A percentile compares a stretch with the other conserved stretches of the same genome.
Evolutionary conservation across 2,113 vertebrate genomes (phyloP).

Genomic region (Muntiacus muntjak): DNA sequence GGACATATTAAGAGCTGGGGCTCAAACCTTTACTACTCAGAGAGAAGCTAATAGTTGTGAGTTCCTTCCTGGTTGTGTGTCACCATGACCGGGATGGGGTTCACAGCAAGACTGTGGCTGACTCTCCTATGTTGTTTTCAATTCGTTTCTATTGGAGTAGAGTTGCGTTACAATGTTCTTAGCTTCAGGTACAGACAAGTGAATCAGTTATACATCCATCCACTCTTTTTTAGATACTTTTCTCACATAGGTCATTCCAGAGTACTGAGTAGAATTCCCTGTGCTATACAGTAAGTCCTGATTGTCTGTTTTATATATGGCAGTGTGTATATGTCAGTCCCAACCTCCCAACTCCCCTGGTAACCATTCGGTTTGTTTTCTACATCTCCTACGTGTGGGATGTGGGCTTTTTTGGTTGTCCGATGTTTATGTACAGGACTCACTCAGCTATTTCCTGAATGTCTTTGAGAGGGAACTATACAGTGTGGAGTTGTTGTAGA

Average conservation of each 20-base stretch:
- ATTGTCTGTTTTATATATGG: background rate
- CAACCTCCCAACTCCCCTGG: background rate
- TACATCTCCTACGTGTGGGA: background rate
- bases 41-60: background rate
- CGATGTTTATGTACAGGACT: background rate
- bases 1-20: background rate
- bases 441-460: background rate
- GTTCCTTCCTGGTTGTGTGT: background rate
- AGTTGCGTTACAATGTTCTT: background rate
- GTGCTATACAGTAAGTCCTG: background rate
- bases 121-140: background rate
- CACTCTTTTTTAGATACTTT: background rate
- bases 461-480: background rate
- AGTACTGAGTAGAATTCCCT: background rate
- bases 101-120: background rate
- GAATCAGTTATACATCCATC: background rate
- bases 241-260: background rate
- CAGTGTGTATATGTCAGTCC: background rate
- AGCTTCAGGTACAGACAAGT: background rate
- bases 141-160: background rate
- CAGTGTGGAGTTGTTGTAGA: background rate
- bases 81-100: background rate
- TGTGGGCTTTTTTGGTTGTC: background rate
- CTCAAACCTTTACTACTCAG: background rate
- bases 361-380: background rate